A percentile compares a stretch with the other conserved stretches of the same genome.
Evolutionary conservation across 37 sponge, comb jelly and placozoan genomes (phyloP).

Genomic region (Spongilla lacustris): DNA sequence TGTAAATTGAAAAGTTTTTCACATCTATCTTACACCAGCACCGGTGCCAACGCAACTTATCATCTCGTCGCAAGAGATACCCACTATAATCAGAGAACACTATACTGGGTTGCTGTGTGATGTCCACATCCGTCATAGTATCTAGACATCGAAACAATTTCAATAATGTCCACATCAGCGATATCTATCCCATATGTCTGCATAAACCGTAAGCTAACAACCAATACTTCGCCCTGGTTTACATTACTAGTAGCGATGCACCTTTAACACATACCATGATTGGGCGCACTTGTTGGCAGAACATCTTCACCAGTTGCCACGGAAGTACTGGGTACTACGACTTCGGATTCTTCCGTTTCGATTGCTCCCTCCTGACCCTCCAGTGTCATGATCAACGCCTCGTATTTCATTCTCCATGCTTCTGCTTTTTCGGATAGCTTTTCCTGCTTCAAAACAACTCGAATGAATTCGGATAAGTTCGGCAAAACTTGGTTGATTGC

Average conservation of each 20-base stretch:
- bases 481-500: constrained; percentile 57
- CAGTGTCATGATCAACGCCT: constrained; percentile 40
- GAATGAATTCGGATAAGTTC: constrained; percentile 44
- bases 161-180: no score
- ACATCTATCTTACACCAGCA: constrained; percentile 34
- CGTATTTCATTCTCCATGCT: constrained; percentile 45
- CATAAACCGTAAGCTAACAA: no score
- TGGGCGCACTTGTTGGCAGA: no score
- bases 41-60: constrained; percentile 61
- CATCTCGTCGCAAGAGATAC: constrained; percentile 49
- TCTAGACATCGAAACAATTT: no score
- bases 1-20: constrained; percentile 32
- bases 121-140: no score
- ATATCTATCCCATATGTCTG: no score
- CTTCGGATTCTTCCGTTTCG: background rate
- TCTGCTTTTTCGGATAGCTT: constrained; percentile 66
- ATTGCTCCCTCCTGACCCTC: constrained; percentile 50
- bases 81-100: background rate
- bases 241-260: no score
- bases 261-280: no score
- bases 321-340: background rate
- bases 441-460: constrained; percentile 62
- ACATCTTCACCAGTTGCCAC: background rate
- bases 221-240: no score
- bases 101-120: no score